These are phyloP conservation scores for Pseudococcus viburni DNA, from an alignment of 2,888 invertebrate species.

Conservation along the genomic window DNA sequence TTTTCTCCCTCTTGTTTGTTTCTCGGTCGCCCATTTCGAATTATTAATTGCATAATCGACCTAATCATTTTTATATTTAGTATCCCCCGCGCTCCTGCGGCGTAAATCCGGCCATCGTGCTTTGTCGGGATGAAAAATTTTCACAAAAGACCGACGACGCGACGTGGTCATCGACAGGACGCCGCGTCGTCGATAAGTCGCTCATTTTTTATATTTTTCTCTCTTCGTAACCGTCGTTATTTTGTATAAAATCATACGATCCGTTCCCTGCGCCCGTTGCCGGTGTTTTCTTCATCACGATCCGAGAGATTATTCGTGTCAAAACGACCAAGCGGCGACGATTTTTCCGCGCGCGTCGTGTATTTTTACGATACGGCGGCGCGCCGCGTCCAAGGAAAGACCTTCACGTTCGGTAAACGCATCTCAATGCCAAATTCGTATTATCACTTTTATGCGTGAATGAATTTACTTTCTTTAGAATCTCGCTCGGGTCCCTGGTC, in stretches of 20 bases:
- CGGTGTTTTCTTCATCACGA: background rate
- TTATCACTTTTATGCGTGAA: conserved; percentile 23
- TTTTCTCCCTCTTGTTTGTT: background rate
- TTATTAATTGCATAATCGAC: conserved; percentile 45
- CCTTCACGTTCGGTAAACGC: conserved; percentile 12
- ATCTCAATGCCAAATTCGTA: conserved; percentile 33
- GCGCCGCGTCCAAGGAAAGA: background rate
- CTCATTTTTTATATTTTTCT: background rate
- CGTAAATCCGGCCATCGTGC: background rate
- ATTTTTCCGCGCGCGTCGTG: background rate
- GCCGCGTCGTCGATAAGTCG: background rate
- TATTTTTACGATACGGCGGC: background rate
- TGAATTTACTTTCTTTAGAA: conserved; percentile 8
- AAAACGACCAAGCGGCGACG: background rate
- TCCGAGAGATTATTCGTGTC: background rate
- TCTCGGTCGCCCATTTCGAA: conserved; percentile 42
- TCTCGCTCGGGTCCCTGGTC: background rate
- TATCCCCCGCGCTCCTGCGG: too few relatives aligned
- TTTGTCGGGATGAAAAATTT: background rate
- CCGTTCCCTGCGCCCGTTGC: background rate
- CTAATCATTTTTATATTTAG: conserved; percentile 54
- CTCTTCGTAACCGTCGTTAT: background rate
- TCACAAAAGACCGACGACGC: background rate
- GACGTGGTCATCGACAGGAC: background rate
- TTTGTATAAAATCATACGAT: background rate